Evolutionary conservation across 2,888 invertebrate genomes (phyloP).

Genomic region (Acanthoscelides obtectus): DNA sequence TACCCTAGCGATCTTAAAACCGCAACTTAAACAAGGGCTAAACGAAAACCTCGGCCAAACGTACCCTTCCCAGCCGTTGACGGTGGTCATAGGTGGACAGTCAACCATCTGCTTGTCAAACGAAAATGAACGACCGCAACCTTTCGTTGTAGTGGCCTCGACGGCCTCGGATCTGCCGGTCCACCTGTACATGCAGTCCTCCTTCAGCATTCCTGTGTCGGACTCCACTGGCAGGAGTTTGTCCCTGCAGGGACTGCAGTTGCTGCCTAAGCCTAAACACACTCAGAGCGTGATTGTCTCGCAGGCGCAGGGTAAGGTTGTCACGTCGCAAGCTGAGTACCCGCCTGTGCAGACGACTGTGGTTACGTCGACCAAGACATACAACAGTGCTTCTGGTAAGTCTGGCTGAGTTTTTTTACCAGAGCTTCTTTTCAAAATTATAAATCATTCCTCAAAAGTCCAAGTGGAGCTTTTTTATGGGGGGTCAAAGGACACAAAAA

Average conservation of each 20-base stretch:
- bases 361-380: conserved; percentile 22
- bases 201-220: conserved; percentile 50
- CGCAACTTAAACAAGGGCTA: conserved; percentile 37
- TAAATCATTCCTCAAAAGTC: too few species aligned
- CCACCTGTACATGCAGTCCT: conserved; percentile 46
- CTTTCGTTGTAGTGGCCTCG: conserved; percentile 44
- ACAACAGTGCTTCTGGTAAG: conserved; percentile 18
- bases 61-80: conserved; percentile 44
- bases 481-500: too few species aligned
- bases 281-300: conserved; percentile 56
- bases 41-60: conserved; percentile 37
- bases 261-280: conserved; percentile 42
- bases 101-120: conserved; percentile 40
- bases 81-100: conserved; percentile 42
- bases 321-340: conserved; percentile 26
- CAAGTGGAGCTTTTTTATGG: too few species aligned
- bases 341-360: conserved; percentile 20
- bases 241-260: conserved; percentile 38
- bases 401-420: background rate
- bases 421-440: too few species aligned
- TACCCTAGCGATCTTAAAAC: conserved; percentile 41
- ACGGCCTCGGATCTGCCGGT: conserved; percentile 44
- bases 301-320: conserved; percentile 39
- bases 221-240: conserved; percentile 40
- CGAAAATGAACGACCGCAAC: conserved; percentile 37